Conservation (phyloP, 2,888 invertebrate species). For the Halictus ligatus region DNA sequence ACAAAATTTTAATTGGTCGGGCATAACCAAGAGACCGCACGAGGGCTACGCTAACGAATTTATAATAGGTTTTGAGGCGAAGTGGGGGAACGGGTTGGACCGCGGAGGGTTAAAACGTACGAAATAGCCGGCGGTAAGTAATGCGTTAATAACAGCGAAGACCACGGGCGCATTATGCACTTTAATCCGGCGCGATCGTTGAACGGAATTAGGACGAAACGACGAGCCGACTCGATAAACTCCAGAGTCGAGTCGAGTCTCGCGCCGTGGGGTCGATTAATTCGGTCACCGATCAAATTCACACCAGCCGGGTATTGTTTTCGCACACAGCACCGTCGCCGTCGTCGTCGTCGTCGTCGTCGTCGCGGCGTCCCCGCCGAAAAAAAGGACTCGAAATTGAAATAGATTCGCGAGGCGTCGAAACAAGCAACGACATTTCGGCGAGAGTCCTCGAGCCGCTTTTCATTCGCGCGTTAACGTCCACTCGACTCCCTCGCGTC, state of each 20-base stretch:
- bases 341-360: not conserved
- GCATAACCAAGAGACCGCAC: not conserved
- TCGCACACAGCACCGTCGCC: not conserved
- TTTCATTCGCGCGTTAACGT: not conserved
- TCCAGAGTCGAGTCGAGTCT: constrained; percentile 64
- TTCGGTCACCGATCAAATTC: constrained; percentile 11
- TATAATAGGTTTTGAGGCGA: not conserved
- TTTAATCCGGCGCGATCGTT: constrained; percentile 6
- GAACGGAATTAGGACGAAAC: constrained; percentile 19
- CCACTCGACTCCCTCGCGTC: not conserved
- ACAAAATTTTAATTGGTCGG: not conserved
- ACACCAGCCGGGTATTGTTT: not conserved
- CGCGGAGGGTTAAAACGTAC: not conserved
- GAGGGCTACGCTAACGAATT: not conserved
- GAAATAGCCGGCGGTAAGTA: not conserved
- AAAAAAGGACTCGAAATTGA: constrained; percentile 3
- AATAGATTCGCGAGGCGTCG: not conserved
- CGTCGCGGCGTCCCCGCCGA: not conserved
- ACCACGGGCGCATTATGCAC: not conserved
- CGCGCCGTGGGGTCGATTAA: constrained; percentile 7
- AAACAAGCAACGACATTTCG: constrained; percentile 16
- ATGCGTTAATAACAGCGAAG: not conserved
- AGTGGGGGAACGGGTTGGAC: not conserved
- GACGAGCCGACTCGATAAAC: constrained; percentile 51
- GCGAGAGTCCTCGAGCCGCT: constrained; percentile 11